Conservation (phyloP, 1,140 invertebrate genomes). For the Telenomus remus region DNA sequence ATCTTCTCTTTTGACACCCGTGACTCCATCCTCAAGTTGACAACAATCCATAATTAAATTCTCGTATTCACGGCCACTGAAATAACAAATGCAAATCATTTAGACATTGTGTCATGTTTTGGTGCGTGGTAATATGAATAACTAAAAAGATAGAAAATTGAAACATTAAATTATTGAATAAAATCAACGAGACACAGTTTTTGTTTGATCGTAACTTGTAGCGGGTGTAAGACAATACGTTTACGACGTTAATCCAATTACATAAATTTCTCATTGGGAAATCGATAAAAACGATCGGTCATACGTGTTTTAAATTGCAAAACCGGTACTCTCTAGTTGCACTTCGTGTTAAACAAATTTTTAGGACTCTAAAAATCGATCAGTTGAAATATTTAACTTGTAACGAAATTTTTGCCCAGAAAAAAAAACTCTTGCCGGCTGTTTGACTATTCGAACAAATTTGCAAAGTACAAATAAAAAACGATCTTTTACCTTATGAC, state of each 20-base stretch:
- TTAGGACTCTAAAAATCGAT: too few species aligned
- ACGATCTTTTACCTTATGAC: slow-evolving; percentile 84
- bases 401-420: background rate
- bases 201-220: too few species aligned
- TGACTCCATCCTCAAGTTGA: slow-evolving; percentile 88
- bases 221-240: too few species aligned
- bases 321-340: too few species aligned
- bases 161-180: slow-evolving; percentile 6
- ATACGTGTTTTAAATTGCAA: too few species aligned
- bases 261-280: slow-evolving; percentile 12
- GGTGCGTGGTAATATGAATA: slow-evolving; percentile 24
- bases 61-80: slow-evolving; percentile 92
- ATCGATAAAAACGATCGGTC: background rate
- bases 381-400: too few species aligned
- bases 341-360: too few species aligned
- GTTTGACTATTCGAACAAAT: too few species aligned
- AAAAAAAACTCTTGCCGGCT: too few species aligned
- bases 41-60: slow-evolving; percentile 94
- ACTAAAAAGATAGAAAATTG: slow-evolving; percentile 11
- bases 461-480: background rate
- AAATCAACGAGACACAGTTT: too few species aligned
- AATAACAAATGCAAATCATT: slow-evolving; percentile 63
- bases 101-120: slow-evolving; percentile 19
- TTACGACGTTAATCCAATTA: background rate
- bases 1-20: slow-evolving; percentile 87